Conservation (phyloP, 2,888 invertebrate species). For the Tachina grossa region DNA sequence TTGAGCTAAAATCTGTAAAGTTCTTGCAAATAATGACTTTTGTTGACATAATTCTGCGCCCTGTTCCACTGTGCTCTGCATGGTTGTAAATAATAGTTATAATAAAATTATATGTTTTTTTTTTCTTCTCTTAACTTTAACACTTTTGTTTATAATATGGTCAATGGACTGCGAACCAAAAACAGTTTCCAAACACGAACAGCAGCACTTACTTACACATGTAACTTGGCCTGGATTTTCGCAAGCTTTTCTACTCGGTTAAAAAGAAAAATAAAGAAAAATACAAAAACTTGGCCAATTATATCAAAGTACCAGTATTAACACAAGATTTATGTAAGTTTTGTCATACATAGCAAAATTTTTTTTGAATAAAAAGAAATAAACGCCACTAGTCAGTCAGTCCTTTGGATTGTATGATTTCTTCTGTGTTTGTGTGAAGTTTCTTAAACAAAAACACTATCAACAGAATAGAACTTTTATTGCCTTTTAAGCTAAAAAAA, state of each 20-base stretch:
- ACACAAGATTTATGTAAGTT: constrained; percentile 43
- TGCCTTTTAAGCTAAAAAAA: constrained; percentile 27
- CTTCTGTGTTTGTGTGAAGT: not conserved
- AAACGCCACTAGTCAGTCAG: not conserved
- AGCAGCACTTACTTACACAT: not conserved
- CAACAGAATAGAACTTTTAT: constrained; percentile 11
- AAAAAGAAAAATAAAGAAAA: not conserved
- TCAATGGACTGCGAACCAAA: constrained; percentile 20
- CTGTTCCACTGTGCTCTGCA: no score
- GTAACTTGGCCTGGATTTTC: constrained; percentile 31
- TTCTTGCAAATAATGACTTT: no score
- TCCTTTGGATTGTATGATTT: constrained; percentile 18
- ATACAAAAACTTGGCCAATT: constrained; percentile 39
- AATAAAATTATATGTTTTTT: not conserved
- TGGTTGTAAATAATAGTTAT: not conserved
- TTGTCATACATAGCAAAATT: constrained; percentile 3
- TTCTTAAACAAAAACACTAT: not conserved
- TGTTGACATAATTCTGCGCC: no score
- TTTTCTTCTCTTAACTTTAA: constrained; percentile 4
- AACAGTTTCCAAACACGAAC: not conserved
- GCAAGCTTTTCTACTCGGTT: not conserved
- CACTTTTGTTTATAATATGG: constrained; percentile 37
- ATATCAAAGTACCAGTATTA: constrained; percentile 38
- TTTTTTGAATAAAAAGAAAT: not conserved
- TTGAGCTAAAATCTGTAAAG: no score